Percentiles rank a stretch among this genome's conserved stretches.
Conservation (phyloP, 2,113 vertebrate genomes). For the Phalacrocorax aristotelis region DNA sequence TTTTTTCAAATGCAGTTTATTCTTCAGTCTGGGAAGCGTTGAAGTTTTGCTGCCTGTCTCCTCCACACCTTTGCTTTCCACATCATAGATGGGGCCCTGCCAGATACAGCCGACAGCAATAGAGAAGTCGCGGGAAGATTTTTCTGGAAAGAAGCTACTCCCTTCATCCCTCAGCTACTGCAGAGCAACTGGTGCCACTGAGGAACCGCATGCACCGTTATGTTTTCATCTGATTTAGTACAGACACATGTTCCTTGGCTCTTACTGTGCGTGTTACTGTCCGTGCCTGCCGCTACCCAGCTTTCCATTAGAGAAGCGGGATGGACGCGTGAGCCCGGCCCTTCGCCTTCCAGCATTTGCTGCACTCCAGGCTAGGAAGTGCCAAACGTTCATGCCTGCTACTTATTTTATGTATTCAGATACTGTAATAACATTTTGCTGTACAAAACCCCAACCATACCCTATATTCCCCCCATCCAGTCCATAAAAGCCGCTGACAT, state of each 20-base stretch:
- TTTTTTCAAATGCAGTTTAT: neutral
- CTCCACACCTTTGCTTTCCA: neutral
- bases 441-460: too few relatives aligned
- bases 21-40: neutral
- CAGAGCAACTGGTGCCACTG: rapidly evolving
- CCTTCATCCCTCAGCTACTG: neutral
- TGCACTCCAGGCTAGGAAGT: neutral
- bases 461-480: too few relatives aligned
- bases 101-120: rapidly evolving
- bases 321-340: rapidly evolving
- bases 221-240: neutral
- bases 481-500: neutral
- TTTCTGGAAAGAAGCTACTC: neutral
- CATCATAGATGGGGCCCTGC: too few relatives aligned
- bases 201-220: neutral
- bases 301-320: neutral
- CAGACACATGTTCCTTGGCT: neutral
- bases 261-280: neutral
- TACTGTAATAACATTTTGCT: neutral
- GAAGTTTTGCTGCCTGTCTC: neutral
- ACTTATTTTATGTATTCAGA: neutral
- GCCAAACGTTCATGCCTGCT: neutral
- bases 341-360: neutral
- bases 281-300: too few relatives aligned
- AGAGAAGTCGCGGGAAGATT: rapidly evolving